Evolutionary conservation across 2,888 invertebrate species (phyloP), one percentile per base, ranked within the genome.

Genomic region (Dendrolimus pini): DNA sequence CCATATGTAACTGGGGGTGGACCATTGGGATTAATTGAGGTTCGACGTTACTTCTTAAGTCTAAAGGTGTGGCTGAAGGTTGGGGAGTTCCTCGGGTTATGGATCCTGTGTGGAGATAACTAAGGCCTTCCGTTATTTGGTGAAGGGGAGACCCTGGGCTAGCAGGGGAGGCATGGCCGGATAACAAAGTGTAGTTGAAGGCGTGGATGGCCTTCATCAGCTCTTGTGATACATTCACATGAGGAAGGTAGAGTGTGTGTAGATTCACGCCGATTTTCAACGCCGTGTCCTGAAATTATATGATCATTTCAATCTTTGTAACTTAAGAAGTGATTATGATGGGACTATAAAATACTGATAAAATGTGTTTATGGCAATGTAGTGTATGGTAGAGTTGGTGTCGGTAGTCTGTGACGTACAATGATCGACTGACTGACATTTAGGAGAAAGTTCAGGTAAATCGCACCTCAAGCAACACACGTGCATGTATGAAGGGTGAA

Each of bases 21-120:
- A 85, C 72, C 63, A 85, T 69, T 0, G 92, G 92, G 9, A 80
- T 79, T 3, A 93, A 75, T 12, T 82, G 81, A 0, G 81, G 82
- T n/a, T 92, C 92, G 0, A 88, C 77, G 55, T 79, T 82, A 60
- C 79, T 85, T 52, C 93, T 81, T 3, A 93, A 83, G 75, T 93
- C 93, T 58, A 93, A 70, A 1, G 93, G 93, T 0, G 92, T 85
- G 0, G 92, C 83, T 14, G 86, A 89, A 1, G 92, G 89, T 60
- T 93, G 92, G 0, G 96, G 95, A 0, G 95, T 95, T 8, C 96
- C 88, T 61, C 88, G 62, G 0, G 88, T 89, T 58, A 96, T 96
- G 6, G 95, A 95, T 0, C 95, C 93, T 0, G 96, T 96, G 71
- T 95, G 95, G 13, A 95, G 81, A 53, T 94, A 95, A 72, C 95